Base-by-base conservation (phyloP, 2,113 vertebrate genomes). In the human region DNA sequence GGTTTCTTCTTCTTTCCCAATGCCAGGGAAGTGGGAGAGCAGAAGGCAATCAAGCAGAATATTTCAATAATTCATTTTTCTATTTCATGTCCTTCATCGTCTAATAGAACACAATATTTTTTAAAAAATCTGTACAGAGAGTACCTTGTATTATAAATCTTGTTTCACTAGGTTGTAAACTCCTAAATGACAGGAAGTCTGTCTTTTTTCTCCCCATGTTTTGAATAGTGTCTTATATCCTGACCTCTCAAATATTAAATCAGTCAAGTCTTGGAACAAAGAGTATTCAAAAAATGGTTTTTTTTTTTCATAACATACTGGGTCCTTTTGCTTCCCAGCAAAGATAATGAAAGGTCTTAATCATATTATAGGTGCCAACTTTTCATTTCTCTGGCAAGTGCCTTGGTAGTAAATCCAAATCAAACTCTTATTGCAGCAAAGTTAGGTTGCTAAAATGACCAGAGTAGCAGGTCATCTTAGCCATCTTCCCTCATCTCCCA, bases 41-140 rank as follows among this genome's bases (percentile, higher is more conserved):
- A 93, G 40, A 70, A 97, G 57, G 90, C 80, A 92, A 96, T 93
- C 92, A 90, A 79, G 90, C 59, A 86, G 88, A 90, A 97, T 95
- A 96, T 97, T 96, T 98, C 94, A 97, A 95, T 97, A 98, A 97
- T 97, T 98, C 97, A 97, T 97, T 98, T 98, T 97, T 96, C 93
- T 94, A 96, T 96, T 98, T 97, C 90, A 89, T 89, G 90, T 97
- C 96, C 92, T 97, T 97, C 94, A 89, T 96, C 48, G 94, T 96
- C 80, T 97, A 93, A 98, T 94, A 95, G 84, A 96, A 96, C 48
- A 50, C 64, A 82, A 20, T 59, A 40, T 91, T 94, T 82, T 83
- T 3, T 35, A 30, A 7, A 72, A 96, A 96, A 93, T 79, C 87
- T 94, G 92, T 92, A 75, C 61, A 90, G 83, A 94, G 84, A 96